These are phyloP conservation scores for Mionectes macconnelli DNA, from an alignment of 2,113 vertebrate genomes.

Conservation along the genomic window DNA sequence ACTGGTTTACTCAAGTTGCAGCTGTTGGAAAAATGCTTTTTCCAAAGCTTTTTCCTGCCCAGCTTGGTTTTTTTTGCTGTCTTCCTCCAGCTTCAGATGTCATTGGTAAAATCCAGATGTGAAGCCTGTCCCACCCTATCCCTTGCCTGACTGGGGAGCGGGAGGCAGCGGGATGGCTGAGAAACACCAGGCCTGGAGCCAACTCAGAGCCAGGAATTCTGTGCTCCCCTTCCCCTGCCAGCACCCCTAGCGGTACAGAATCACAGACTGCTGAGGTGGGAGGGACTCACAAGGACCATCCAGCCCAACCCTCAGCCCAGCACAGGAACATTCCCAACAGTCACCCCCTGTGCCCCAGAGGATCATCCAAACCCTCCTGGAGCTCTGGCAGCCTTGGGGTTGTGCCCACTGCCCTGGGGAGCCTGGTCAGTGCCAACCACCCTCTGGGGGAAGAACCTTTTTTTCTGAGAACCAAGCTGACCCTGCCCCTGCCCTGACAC, in stretches of 20 bases:
- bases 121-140: background rate
- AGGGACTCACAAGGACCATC: background rate
- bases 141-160: accelerated
- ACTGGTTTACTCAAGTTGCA: background rate
- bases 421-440: background rate
- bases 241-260: background rate
- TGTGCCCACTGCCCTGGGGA: background rate
- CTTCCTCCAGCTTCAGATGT: background rate
- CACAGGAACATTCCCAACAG: background rate
- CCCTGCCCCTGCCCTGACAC: background rate
- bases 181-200: accelerated
- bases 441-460: background rate
- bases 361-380: background rate
- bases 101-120: background rate
- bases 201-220: background rate
- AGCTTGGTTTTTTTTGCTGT: background rate
- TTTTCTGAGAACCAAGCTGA: background rate
- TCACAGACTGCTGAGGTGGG: background rate
- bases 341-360: background rate
- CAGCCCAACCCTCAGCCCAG: background rate
- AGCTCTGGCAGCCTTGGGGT: background rate
- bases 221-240: background rate
- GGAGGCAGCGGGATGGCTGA: background rate
- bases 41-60: background rate
- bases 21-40: background rate